Evolutionary conservation across 2,888 invertebrate species (phyloP).

Genomic region (Nephrotoma appendiculata): DNA sequence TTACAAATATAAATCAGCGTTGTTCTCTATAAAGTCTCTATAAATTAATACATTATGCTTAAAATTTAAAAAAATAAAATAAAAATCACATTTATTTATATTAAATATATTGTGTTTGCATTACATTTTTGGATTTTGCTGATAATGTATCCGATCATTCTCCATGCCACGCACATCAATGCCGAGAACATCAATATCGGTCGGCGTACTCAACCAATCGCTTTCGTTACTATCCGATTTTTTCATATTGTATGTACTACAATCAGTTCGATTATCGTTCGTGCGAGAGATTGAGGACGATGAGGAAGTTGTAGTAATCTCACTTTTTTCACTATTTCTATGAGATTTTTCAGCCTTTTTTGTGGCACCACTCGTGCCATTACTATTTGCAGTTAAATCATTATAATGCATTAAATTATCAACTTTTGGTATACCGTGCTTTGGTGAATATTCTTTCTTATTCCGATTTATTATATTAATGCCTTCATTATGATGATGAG

Average conservation of each 20-base stretch:
- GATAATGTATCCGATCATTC: conserved; percentile 16
- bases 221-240: conserved; percentile 20
- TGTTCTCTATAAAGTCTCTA: background rate
- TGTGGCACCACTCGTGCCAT: background rate
- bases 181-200: conserved; percentile 17
- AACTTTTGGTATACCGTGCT: conserved; percentile 15
- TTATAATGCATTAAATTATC: conserved; percentile 14
- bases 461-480: conserved; percentile 17
- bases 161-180: conserved; percentile 20
- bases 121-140: background rate
- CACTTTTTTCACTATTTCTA: background rate
- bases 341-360: background rate
- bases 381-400: background rate
- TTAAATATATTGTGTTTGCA: background rate
- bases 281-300: conserved; percentile 11
- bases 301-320: conserved; percentile 4
- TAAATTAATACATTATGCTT: background rate
- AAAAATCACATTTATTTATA: background rate
- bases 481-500: conserved; percentile 8
- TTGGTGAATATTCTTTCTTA: conserved; percentile 18
- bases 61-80: background rate
- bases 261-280: background rate
- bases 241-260: conserved; percentile 13
- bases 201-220: conserved; percentile 20
- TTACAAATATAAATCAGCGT: background rate